Percentiles rank a stretch among this genome's conserved stretches.
Conservation (phyloP, 1,140 invertebrate genomes). For the Drosophila truncata region DNA sequence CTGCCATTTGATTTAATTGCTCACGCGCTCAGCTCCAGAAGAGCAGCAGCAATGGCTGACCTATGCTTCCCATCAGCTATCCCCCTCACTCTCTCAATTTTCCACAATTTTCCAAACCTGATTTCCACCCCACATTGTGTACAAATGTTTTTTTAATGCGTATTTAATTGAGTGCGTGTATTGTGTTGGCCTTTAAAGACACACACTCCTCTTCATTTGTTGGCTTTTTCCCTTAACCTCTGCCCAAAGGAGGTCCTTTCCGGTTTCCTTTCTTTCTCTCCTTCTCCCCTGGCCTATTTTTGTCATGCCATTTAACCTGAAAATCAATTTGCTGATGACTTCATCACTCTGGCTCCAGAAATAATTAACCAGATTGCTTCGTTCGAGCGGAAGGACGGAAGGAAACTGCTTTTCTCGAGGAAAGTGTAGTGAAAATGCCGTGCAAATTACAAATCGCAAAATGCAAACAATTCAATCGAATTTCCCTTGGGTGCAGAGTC, state of each 20-base stretch:
- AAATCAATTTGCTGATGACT: conserved; percentile 75
- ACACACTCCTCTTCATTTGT: conserved; percentile 22
- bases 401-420: conserved; percentile 25
- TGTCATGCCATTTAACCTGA: conserved; percentile 76
- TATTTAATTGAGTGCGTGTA: conserved; percentile 81
- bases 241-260: conserved; percentile 1
- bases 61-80: background rate
- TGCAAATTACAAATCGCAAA: conserved; percentile 61
- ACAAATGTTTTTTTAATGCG: conserved; percentile 80
- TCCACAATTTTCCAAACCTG: background rate
- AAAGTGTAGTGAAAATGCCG: background rate
- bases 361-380: conserved; percentile 72
- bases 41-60: conserved; percentile 35
- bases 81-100: background rate
- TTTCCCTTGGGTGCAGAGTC: conserved; percentile 13
- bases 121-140: conserved; percentile 23
- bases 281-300: conserved; percentile 32
- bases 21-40: conserved; percentile 54
- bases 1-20: conserved; percentile 81
- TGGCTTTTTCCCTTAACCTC: conserved; percentile 35
- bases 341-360: conserved; percentile 56
- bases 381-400: conserved; percentile 14
- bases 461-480: conserved; percentile 16
- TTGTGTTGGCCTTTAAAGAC: conserved; percentile 59
- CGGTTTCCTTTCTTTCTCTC: background rate